Conservation (phyloP, 2,888 invertebrate genomes). For the Tetanocera ferruginea region DNA sequence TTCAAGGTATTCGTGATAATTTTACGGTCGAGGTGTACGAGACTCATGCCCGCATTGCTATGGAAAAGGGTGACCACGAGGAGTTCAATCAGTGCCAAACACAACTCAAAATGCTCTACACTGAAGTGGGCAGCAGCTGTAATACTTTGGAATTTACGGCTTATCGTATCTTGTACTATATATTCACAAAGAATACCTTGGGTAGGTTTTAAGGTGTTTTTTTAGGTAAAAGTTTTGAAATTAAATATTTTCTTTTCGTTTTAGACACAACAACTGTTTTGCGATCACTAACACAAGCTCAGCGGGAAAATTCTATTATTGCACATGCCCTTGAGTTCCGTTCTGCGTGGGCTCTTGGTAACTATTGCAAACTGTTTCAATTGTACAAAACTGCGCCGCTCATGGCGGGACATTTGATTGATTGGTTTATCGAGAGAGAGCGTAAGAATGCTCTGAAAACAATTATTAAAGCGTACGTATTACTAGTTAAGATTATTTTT, state of each 20-base stretch:
- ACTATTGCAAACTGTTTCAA: slow-evolving; percentile 93
- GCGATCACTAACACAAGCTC: slow-evolving; percentile 82
- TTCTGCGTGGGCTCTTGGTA: slow-evolving; percentile 93
- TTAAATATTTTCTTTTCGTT: neutral
- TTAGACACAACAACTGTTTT: slow-evolving; percentile 94
- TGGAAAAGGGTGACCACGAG: slow-evolving; percentile 98
- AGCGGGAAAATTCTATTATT: slow-evolving; percentile 86
- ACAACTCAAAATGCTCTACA: slow-evolving; percentile 94
- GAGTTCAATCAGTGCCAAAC: slow-evolving; percentile 99
- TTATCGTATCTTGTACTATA: slow-evolving; percentile 96
- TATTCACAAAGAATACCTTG: slow-evolving; percentile 97
- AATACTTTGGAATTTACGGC: slow-evolving; percentile 95
- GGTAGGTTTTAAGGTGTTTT: slow-evolving; percentile 74
- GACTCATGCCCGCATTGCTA: slow-evolving; percentile 96
- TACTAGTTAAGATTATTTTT: slow-evolving; percentile 21
- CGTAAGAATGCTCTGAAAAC: slow-evolving; percentile 91
- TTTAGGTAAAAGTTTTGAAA: neutral
- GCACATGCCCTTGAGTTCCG: slow-evolving; percentile 89
- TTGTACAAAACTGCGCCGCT: slow-evolving; percentile 90
- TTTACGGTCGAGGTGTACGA: slow-evolving; percentile 99
- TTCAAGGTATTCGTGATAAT: slow-evolving; percentile 93
- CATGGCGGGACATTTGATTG: slow-evolving; percentile 97
- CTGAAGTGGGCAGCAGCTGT: slow-evolving; percentile 77
- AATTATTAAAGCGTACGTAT: slow-evolving; percentile 97
- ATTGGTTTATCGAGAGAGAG: slow-evolving; percentile 97